Evolutionary conservation across 1,140 invertebrate genomes (phyloP), one percentile per base, ranked within the genome.

Genomic region (Tenebrio molitor): DNA sequence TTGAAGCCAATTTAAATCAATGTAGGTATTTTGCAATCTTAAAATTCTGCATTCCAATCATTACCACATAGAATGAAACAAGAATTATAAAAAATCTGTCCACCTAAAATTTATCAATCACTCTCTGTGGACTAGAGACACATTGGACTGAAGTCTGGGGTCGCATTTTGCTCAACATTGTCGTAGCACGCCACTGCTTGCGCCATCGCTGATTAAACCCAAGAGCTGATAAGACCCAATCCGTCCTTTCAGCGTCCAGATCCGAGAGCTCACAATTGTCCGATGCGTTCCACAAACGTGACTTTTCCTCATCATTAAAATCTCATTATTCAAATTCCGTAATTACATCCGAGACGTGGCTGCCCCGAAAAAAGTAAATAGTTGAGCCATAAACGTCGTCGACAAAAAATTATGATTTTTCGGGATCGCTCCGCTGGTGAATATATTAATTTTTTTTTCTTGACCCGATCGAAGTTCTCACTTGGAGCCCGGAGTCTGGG

Each of bases 361-460:
- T 58, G 15, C 3, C 16, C 14, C 21, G 23, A 58, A 58, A 58
- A 33, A 58, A 58, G 50, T 58, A 58, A 58, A 58, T 58, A 58
- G 50, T 58, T 46, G 50, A 58, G 15, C 29, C 50, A 58, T 58
- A 58, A 58, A 58, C 23, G 50, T 58, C 50, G 15, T 58, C 23
- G 12, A 58, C 50, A 58, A 58, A 58, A 58, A 58, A 58, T 58
- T 58, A 58, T 58, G 50, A 58, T 58, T 58, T 58, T 58, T 58
- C 21, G 23, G 19, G 50, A 58, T 58, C 50, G 50, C 19, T 58
- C 50, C 19, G 15, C 10, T 58, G 50, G 50, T 58, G 50, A 25
- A 58, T 58, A 58, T 58, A 58, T 58, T 58, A 29, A 58, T 58
- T 58, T 58, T 50, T 50, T 50, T 58, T 23, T 58, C 19, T 6